Conservation (phyloP, 1,140 invertebrate species). For the Cyclargus thomasi region DNA sequence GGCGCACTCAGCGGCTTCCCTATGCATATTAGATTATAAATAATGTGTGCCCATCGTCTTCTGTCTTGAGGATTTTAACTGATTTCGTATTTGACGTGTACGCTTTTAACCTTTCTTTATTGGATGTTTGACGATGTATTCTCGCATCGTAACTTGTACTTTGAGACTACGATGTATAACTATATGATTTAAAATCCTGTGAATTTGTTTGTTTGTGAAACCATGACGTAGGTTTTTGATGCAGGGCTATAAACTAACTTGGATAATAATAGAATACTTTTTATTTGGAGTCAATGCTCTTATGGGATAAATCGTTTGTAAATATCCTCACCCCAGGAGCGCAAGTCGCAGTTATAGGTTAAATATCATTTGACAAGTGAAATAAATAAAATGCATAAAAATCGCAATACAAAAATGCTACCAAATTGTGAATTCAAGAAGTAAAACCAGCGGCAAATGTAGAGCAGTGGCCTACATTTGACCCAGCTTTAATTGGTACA, state of each 20-base stretch:
- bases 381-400: no score
- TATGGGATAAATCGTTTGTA: no score
- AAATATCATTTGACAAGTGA: no score
- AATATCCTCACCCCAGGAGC: no score
- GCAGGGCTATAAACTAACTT: no score
- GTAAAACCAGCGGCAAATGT: neutral
- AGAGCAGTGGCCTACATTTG: neutral
- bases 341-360: no score
- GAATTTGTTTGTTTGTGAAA: no score
- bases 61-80: conserved; percentile 37
- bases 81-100: conserved; percentile 11
- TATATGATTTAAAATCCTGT: no score
- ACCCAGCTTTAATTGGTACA: conserved; percentile 30
- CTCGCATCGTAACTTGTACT: neutral
- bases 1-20: conserved; percentile 35
- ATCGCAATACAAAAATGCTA: conserved; percentile 14
- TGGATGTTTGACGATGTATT: neutral
- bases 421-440: conserved; percentile 8
- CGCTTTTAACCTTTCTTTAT: conserved; percentile 3
- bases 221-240: no score
- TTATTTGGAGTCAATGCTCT: no score
- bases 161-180: neutral
- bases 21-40: conserved; percentile 49
- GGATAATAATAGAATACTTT: no score
- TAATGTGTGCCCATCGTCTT: conserved; percentile 36